Percentiles rank a stretch among this genome's conserved stretches.
Evolutionary conservation across 64 coral and sea anemone genomes (phyloP).

Genomic region (Stylophora pistillata): DNA sequence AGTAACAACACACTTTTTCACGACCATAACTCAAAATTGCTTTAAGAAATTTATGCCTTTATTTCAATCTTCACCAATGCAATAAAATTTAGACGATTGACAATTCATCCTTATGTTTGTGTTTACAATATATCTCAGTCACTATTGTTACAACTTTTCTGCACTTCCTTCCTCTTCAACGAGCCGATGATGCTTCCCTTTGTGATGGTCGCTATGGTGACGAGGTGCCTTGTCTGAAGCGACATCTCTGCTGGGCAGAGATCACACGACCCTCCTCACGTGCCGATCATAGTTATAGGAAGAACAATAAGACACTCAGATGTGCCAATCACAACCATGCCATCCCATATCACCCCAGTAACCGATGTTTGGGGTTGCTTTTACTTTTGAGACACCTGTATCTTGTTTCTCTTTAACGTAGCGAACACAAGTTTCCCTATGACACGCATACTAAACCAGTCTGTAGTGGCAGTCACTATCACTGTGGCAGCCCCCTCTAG

Average conservation of each 20-base stretch:
- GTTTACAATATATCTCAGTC: too few relatives aligned
- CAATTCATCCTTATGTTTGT: too few relatives aligned
- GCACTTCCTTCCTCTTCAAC: too few relatives aligned
- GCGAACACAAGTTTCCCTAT: constrained; percentile 37
- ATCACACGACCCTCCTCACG: neutral
- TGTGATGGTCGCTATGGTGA: too few relatives aligned
- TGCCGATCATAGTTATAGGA: neutral
- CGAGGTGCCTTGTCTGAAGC: neutral
- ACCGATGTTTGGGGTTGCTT: neutral
- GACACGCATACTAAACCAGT: constrained; percentile 26
- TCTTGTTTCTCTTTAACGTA: neutral
- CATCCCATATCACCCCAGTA: neutral
- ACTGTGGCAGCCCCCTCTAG: constrained; percentile 37
- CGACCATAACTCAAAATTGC: too few relatives aligned
- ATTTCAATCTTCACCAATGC: too few relatives aligned
- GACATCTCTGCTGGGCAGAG: neutral
- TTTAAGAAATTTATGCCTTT: too few relatives aligned
- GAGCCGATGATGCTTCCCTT: too few relatives aligned
- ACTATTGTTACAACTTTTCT: too few relatives aligned
- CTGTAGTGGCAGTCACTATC: constrained; percentile 33
- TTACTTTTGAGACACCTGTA: neutral
- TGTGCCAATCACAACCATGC: constrained; percentile 46
- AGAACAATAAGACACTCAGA: neutral
- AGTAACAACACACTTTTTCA: too few relatives aligned
- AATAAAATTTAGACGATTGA: too few relatives aligned